Evolutionary conservation across 2,113 vertebrate genomes (phyloP).

Genomic region (Mohoua ochrocephala): DNA sequence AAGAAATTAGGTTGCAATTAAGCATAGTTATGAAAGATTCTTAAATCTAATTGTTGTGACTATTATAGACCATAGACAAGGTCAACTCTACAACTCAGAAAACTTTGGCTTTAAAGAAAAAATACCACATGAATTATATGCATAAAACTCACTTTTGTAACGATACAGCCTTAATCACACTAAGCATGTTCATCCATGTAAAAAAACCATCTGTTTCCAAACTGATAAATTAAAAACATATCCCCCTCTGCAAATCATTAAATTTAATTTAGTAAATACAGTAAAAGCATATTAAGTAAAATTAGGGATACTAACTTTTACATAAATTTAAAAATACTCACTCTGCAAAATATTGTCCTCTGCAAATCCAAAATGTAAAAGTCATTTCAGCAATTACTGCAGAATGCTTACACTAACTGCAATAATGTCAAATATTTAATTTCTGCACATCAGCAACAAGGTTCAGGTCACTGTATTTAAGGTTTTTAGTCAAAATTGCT

Average conservation of each 20-base stretch:
- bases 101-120: neutral
- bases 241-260: neutral
- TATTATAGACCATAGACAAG: conserved; percentile 44
- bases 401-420: neutral
- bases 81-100: conserved; percentile 3
- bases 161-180: neutral
- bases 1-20: conserved; percentile 63
- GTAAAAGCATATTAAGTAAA: neutral
- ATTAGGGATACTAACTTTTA: neutral
- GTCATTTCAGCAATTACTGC: neutral
- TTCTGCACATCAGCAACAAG: neutral
- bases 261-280: neutral
- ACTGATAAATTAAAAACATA: neutral
- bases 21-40: conserved; percentile 42
- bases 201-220: neutral
- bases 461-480: neutral
- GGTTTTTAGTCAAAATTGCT: neutral
- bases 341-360: neutral
- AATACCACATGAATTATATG: neutral
- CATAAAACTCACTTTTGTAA: neutral
- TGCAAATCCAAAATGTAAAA: neutral
- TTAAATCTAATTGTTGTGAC: conserved; percentile 46
- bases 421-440: neutral
- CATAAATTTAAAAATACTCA: neutral
- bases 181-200: neutral